Base-by-base conservation (phyloP, 2,797 vertebrate species). In the Malurus splendens region DNA sequence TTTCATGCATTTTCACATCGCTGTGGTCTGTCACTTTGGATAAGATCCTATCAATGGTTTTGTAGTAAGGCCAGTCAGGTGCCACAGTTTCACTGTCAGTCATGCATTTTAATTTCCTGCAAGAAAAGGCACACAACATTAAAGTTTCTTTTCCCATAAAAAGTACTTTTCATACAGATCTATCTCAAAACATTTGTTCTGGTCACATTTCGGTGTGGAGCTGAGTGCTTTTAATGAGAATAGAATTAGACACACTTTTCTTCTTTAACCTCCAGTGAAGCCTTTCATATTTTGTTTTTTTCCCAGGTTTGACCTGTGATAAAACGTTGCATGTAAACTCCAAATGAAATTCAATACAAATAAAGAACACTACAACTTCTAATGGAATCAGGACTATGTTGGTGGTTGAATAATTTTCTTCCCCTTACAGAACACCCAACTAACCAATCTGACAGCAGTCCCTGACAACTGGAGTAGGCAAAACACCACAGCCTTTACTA, bases 61-160 rank as follows among this genome's bases (percentile, higher is more conserved):
- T 98, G 93, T 97, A 99, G 96, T 99, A 99, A 32, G 99, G 98
- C 99, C 99, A 99, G 93, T 99, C 99, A 8, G 99, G 98, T 8
- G 94, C 95, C 89, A 98, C 96, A 17, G 97, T 96, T 56, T 97
- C 97, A 91, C 98, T 98, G 79, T 96, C 97, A 65, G 95, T 97
- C 93, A 98, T 98, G 95, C 98, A 97, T 96, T 99, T 99, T 95
- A 99, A 96, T 96, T 99, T 98, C 98, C 99, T 99, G 97, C 81
- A 96, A 96, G 93, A 95, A 95, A 94, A 97, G 83, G 94, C 92
- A 96, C 56, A 84, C 32, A 94, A 87, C 90, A 76, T 93, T 94
- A 94, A 93, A 82, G 86, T 32, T 79, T 90, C 28, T 90, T 95
- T 89, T 75, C 50, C 48, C 59, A 23, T 18, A 33, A 30, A 33